Evolutionary conservation across 2,797 vertebrate genomes (phyloP).

Genomic region (Euphonia xanthogaster): DNA sequence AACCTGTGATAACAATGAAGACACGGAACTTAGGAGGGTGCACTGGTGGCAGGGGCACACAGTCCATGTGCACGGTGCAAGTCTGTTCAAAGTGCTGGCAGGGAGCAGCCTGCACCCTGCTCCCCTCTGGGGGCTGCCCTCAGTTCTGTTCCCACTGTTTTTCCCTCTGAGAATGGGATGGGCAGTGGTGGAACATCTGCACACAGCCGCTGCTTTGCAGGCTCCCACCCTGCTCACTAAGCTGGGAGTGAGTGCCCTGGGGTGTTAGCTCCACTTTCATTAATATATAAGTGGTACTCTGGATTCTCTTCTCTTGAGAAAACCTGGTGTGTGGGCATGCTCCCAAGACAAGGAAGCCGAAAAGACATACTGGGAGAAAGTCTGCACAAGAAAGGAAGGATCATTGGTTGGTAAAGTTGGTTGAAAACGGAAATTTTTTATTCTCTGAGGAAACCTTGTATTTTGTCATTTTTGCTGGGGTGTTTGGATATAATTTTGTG

Average conservation of each 20-base stretch:
- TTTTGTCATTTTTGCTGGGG: neutral
- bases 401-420: neutral
- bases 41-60: neutral
- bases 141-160: neutral
- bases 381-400: neutral
- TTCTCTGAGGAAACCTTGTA: neutral
- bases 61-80: neutral
- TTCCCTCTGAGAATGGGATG: neutral
- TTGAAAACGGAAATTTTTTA: neutral
- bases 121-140: neutral
- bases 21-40: neutral
- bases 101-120: neutral
- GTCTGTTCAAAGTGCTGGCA: neutral
- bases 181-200: neutral
- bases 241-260: neutral
- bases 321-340: neutral
- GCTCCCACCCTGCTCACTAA: neutral
- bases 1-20: neutral
- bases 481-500: neutral
- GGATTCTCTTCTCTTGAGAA: neutral
- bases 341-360: neutral
- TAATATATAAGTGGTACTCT: neutral
- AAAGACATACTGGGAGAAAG: neutral
- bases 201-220: neutral
- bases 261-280: neutral